phyloP scores from a whole-genome alignment of 2,797 vertebrate species.

The Natrix natrix region DNA sequence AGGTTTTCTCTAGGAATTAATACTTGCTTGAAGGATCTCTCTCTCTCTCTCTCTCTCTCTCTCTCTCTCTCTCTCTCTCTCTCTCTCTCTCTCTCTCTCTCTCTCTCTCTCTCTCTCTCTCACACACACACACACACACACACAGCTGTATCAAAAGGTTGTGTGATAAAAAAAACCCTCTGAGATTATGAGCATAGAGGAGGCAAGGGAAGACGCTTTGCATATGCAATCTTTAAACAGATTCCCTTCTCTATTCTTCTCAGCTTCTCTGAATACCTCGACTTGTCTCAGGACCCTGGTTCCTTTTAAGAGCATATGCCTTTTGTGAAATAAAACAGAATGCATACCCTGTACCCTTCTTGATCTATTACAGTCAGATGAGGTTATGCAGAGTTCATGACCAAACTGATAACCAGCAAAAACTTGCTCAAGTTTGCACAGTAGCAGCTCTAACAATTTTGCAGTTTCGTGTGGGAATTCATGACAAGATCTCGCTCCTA shows the following conservation, averaged over 20 bases:
- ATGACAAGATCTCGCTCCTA: constrained; percentile 42
- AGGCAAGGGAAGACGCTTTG: background rate
- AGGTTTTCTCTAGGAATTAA: background rate
- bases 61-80: too few relatives aligned
- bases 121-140: too few relatives aligned
- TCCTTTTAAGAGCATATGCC: background rate
- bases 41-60: too few relatives aligned
- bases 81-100: too few relatives aligned
- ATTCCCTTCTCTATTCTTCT: background rate
- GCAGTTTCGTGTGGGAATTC: accelerated
- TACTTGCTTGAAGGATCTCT: background rate
- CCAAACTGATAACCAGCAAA: constrained; percentile 3
- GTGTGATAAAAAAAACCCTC: background rate
- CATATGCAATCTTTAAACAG: background rate
- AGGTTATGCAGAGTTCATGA: constrained; percentile 21
- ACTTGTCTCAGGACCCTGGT: background rate
- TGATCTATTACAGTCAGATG: background rate
- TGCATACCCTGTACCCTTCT: background rate
- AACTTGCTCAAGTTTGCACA: background rate
- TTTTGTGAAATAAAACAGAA: background rate
- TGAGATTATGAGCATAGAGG: background rate
- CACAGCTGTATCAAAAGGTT: background rate
- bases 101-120: too few relatives aligned
- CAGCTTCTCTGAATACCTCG: background rate
- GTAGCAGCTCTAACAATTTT: background rate